Percentiles rank a stretch among this genome's conserved stretches.
Conservation (phyloP, 2,113 vertebrate species). For the Myiozetetes cayanensis region DNA sequence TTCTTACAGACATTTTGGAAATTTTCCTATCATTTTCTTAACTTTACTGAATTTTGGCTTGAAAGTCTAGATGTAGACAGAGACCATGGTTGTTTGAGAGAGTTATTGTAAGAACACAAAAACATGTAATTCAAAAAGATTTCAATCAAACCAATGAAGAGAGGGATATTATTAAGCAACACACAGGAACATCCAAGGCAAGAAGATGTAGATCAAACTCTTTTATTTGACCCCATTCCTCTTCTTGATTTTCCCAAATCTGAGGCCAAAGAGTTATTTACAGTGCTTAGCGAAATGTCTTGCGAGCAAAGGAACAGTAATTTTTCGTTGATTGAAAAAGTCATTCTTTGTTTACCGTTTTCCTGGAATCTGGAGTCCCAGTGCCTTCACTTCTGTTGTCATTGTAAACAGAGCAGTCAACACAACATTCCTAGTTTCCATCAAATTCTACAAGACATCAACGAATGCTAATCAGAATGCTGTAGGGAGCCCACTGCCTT, state of each 20-base stretch:
- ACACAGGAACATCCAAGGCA: neutral
- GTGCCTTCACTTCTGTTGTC: neutral
- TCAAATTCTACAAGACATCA: neutral
- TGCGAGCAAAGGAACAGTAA: neutral
- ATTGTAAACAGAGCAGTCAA: neutral
- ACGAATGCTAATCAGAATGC: neutral
- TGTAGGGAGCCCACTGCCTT: neutral
- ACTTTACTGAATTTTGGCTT: neutral
- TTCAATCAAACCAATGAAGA: neutral
- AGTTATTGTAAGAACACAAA: neutral
- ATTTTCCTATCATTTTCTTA: neutral
- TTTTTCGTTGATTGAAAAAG: neutral
- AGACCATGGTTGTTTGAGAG: neutral
- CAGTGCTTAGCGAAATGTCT: neutral
- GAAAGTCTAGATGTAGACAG: neutral
- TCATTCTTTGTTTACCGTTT: neutral
- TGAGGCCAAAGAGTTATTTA: neutral
- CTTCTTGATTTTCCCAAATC: neutral
- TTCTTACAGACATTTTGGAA: neutral
- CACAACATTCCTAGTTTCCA: neutral
- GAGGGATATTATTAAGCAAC: neutral
- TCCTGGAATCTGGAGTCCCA: neutral
- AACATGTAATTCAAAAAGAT: neutral
- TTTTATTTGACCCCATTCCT: neutral
- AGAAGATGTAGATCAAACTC: neutral